Evolutionary conservation across 2,113 vertebrate genomes (phyloP).

Genomic region (Bostrychus sinensis): DNA sequence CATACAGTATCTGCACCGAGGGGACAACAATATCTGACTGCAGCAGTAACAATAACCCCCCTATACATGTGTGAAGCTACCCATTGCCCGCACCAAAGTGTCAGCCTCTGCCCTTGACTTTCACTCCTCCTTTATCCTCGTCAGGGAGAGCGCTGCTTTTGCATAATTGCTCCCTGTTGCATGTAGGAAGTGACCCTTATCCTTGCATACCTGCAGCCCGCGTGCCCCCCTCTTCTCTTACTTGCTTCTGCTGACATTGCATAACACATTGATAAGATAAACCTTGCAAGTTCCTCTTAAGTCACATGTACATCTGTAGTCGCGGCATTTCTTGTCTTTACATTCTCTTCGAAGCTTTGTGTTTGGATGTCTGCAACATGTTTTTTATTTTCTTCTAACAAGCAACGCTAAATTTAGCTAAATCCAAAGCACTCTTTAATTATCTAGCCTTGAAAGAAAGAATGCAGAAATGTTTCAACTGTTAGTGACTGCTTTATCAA

Average conservation of each 20-base stretch:
- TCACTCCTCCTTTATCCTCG: constrained; percentile 50
- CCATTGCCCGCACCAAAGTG: constrained; percentile 35
- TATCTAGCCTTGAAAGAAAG: neutral
- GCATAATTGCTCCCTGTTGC: constrained; percentile 56
- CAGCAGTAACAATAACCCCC: constrained; percentile 51
- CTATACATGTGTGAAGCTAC: constrained; percentile 28
- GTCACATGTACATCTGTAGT: constrained; percentile 17
- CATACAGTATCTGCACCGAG: constrained; percentile 37
- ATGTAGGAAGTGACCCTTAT: constrained; percentile 34
- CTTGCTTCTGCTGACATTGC: constrained; percentile 31
- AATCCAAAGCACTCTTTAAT: constrained; percentile 25
- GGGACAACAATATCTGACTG: constrained; percentile 57
- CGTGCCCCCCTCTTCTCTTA: neutral
- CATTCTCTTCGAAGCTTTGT: constrained; percentile 6
- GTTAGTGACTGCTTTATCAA: constrained; percentile 5
- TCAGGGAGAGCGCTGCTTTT: constrained; percentile 45
- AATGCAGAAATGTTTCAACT: constrained; percentile 2
- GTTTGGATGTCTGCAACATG: constrained; percentile 2
- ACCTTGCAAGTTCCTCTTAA: constrained; percentile 35
- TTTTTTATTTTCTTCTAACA: neutral
- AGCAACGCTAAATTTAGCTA: neutral
- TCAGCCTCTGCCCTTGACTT: constrained; percentile 65
- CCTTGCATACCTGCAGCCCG: constrained; percentile 7
- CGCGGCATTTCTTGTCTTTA: constrained; percentile 4
- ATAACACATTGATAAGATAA: constrained; percentile 58